A percentile compares a stretch with the other conserved stretches of the same genome.
Evolutionary conservation across 1,140 invertebrate species (phyloP).

Genomic region (Meteorus sp.): DNA sequence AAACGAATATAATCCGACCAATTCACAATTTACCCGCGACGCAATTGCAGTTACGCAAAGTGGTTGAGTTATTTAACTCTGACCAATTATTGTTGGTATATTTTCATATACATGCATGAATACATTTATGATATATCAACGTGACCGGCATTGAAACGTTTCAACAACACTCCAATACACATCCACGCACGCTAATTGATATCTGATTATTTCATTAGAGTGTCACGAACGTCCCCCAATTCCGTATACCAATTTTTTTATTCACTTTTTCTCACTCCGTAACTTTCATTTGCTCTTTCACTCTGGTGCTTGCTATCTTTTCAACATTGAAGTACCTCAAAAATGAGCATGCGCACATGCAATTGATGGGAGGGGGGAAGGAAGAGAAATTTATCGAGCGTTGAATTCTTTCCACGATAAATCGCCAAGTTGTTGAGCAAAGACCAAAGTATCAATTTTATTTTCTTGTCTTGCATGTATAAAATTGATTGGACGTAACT

Average conservation of each 20-base stretch:
- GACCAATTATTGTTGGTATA: conserved; percentile 24
- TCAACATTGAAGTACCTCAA: conserved; percentile 7
- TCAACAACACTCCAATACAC: conserved; percentile 37
- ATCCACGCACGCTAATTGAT: conserved; percentile 16
- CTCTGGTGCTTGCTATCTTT: too few relatives aligned
- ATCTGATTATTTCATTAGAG: conserved; percentile 3
- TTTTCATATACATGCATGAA: too few relatives aligned
- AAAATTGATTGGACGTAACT: too few relatives aligned
- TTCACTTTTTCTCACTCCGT: background rate
- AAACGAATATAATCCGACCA: too few relatives aligned
- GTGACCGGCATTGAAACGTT: too few relatives aligned
- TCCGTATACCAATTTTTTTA: background rate
- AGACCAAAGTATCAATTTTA: conserved; percentile 13
- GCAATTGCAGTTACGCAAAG: conserved; percentile 47
- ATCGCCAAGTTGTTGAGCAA: conserved; percentile 26
- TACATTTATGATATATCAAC: too few relatives aligned
- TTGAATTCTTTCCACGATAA: conserved; percentile 31
- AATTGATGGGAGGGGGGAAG: too few relatives aligned
- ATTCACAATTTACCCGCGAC: conserved; percentile 47
- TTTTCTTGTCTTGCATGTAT: too few relatives aligned
- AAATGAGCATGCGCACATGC: conserved; percentile 25
- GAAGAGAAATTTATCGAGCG: conserved; percentile 31
- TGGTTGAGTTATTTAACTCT: conserved; percentile 34
- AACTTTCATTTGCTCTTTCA: too few relatives aligned
- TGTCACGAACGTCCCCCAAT: background rate